Evolutionary conservation across 2,113 vertebrate genomes (phyloP), one percentile per base, ranked within the genome.

Genomic region (Corythoichthys haematopterus): DNA sequence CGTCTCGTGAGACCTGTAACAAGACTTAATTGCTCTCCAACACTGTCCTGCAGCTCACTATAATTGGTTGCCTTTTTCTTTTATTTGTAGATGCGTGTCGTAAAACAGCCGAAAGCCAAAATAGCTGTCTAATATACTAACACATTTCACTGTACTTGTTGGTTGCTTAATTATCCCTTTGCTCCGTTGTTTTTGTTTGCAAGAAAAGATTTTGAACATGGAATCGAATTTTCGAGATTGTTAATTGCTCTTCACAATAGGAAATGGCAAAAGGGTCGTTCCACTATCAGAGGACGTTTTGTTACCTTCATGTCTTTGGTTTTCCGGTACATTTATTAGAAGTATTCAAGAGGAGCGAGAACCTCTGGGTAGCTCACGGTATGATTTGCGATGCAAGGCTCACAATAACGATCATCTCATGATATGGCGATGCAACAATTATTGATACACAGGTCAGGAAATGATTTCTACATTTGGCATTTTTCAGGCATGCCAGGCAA

Each of bases 1-100:
- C 8, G 63, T 81, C 85, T 83, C 84, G 28, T 2, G 77, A 83
- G 87, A 70, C 84, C 86, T 74, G 67, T 88, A 87, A 82, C 80
- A 80, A 63, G 35, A 82, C 70, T 72, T 86, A 88, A 90, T 88
- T 85, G 85, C 84, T 88, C 85, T 84, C 78, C 74, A 68, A 60
- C 37, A 55, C 76, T 81, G 77, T 88, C 81, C 82, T 84, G 75
- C 64, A 75, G 80, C 81, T 83, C 71, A 70, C 52, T 52, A 76
- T 87, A 87, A 88, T 88, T 89, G 85, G 80, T 65, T 69, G 68
- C 79, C 80, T 81, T 75, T 69, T 80, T 65, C 48, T 75, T 73
- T 59, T 68, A 48, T 81, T 85, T 79, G 55, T 52, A 68, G 76
- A 79, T 81, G 33, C 72, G 78, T 65, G 62, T 79, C 58, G 70